Conservation (phyloP, 2,113 vertebrate genomes). For the Trachemys scripta region DNA sequence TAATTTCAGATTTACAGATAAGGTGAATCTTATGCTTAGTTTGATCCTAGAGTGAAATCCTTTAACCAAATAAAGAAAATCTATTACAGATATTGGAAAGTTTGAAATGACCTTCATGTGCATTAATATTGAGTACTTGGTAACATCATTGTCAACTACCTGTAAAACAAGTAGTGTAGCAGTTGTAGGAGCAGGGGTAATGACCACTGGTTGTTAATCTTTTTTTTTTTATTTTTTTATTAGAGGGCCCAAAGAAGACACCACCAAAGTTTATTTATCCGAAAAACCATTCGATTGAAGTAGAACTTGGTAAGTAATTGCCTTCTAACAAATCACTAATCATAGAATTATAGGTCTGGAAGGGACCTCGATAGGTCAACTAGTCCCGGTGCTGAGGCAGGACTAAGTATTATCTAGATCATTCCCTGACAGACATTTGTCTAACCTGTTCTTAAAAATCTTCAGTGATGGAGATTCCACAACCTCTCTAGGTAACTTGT, state of each 20-base stretch:
- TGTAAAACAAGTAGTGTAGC: neutral
- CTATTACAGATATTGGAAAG: neutral
- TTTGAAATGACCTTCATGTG: neutral
- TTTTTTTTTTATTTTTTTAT: slow-evolving; percentile 35
- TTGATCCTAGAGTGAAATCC: neutral
- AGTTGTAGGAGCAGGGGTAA: neutral
- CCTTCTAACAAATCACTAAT: neutral
- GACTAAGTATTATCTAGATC: neutral
- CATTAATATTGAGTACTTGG: neutral
- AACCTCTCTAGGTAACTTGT: neutral
- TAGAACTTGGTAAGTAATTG: slow-evolving; percentile 82
- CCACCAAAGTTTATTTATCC: slow-evolving; percentile 83
- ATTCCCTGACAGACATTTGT: neutral
- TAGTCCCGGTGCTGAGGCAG: neutral
- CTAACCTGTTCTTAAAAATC: too few species aligned
- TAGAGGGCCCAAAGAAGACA: slow-evolving; percentile 33
- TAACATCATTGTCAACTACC: neutral
- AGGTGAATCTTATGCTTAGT: neutral
- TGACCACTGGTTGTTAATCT: neutral
- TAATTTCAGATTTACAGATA: too few species aligned
- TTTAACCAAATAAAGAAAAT: neutral
- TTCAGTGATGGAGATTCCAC: neutral
- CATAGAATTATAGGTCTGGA: neutral
- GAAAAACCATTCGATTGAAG: slow-evolving; percentile 79
- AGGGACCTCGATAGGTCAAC: neutral